Evolutionary conservation across 37 sponge, comb jelly and placozoan genomes (phyloP), one percentile per base, ranked within the genome.

Genomic region (Aplysina aerophoba): DNA sequence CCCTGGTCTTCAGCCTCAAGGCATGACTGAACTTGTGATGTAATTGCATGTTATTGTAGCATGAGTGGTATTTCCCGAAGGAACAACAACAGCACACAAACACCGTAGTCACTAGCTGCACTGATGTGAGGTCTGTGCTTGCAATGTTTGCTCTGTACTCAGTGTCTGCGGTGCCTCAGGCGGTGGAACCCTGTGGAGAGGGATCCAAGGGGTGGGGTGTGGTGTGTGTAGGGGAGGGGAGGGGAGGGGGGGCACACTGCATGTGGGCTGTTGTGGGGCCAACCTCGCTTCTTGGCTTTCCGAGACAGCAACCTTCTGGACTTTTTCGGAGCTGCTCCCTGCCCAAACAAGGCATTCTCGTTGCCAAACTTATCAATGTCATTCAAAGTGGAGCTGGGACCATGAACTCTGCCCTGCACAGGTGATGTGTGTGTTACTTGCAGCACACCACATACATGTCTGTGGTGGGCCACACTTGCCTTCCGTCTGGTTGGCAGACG

Each of bases 1-100:
- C 90, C 1, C 87, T 99, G 20, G 96, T 95, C 0, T 95, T 99
- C 81, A 95, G 88, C 60, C 92, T 93, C 63, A 93, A 89, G 80
- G 80, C 93, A 0, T 91, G 38, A 77, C 5, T 21, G 37, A 4
- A 37, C 34, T 0, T 63, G 27, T 63, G 64, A 63, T 13, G 27
- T 28, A 63, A 20, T 63, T 2, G 24, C 27, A 27, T 63, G 64
- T 8, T 8, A 12, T 64, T 2, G 25, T 64, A 30, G 30, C 25
- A 25, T 5, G 5, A 8, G 5, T 30, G 5, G 6, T 64, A 25
- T 64, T 64, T 5, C 8, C n/a, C n/a, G n/a, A n/a, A n/a, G 30
- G 4, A 79, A 40, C 56, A 54, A 56, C 80, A 39, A 62, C 63
- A 62, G 12, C 11, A 62, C 5, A 57, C 59, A 17, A 57, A 20